Conservation (phyloP, 1,140 invertebrate genomes). For the Eubasilissa regina region DNA sequence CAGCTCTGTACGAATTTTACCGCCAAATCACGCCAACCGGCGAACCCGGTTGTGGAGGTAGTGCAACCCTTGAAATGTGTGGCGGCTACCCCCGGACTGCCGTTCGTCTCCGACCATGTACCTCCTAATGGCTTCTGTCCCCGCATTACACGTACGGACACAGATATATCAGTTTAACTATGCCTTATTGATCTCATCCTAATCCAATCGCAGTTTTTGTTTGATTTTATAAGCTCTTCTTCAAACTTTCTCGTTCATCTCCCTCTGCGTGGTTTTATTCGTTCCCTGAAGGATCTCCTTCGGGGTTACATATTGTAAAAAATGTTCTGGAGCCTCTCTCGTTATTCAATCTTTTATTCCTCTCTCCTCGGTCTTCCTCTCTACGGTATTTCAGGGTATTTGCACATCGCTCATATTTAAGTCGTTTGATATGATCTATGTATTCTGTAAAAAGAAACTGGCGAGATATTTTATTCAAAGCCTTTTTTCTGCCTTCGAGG, state of each 20-base stretch:
- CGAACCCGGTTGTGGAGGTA: no score
- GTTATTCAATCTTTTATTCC: constrained; percentile 42
- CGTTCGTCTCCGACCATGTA: constrained; percentile 20
- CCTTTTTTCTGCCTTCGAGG: constrained; percentile 35
- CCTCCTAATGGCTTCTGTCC: constrained; percentile 37
- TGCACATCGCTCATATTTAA: constrained; percentile 44
- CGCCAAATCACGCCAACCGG: no score
- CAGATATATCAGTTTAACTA: constrained; percentile 48
- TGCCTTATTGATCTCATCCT: constrained; percentile 57
- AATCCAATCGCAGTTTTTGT: constrained; percentile 61
- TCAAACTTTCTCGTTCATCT: constrained; percentile 51
- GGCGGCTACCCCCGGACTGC: constrained; percentile 8
- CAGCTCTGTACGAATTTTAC: no score
- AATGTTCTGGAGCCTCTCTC: constrained; percentile 46
- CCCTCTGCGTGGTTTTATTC: constrained; percentile 18
- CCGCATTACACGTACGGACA: constrained; percentile 8
- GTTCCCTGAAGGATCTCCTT: constrained; percentile 48
- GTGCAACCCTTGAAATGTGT: no score
- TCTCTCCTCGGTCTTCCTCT: constrained; percentile 6
- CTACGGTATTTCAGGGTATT: constrained; percentile 42
- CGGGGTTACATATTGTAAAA: constrained; percentile 44
- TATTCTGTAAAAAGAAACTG: constrained; percentile 24
- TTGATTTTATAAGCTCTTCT: constrained; percentile 60
- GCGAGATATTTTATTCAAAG: constrained; percentile 41
- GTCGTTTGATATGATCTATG: constrained; percentile 46